phyloP scores from a whole-genome alignment of 2,113 vertebrate genomes.

The Ursus arctos region DNA sequence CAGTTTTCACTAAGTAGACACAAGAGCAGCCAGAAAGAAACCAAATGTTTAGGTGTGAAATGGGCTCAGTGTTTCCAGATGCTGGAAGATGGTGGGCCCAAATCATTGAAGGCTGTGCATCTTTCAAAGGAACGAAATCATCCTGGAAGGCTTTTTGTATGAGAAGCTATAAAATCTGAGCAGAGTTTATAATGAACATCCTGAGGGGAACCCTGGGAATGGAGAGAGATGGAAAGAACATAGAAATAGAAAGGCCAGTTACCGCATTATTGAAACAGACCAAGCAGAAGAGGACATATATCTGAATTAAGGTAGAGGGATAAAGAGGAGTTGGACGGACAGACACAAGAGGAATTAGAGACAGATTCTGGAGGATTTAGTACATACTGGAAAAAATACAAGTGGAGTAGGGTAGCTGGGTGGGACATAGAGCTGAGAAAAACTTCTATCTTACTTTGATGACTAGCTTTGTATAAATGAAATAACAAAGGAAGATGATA shows the following conservation, averaged over 20 bases:
- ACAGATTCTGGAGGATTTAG: neutral
- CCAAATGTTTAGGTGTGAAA: neutral
- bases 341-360: neutral
- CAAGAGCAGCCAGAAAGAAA: neutral
- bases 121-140: conserved; percentile 41
- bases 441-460: neutral
- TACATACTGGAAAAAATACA: neutral
- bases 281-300: neutral
- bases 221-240: conserved; percentile 6
- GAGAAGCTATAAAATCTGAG: neutral
- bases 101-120: neutral
- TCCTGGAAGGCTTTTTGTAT: neutral
- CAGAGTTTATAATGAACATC: neutral
- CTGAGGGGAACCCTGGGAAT: neutral
- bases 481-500: neutral
- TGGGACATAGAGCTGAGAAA: neutral
- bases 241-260: neutral
- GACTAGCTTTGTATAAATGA: neutral
- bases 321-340: neutral
- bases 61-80: neutral
- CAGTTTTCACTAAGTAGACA: neutral
- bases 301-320: neutral
- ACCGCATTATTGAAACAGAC: neutral
- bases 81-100: neutral
- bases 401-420: neutral